phyloP scores from a whole-genome alignment of 2,113 vertebrate genomes.

The Pseudorasbora parva region DNA sequence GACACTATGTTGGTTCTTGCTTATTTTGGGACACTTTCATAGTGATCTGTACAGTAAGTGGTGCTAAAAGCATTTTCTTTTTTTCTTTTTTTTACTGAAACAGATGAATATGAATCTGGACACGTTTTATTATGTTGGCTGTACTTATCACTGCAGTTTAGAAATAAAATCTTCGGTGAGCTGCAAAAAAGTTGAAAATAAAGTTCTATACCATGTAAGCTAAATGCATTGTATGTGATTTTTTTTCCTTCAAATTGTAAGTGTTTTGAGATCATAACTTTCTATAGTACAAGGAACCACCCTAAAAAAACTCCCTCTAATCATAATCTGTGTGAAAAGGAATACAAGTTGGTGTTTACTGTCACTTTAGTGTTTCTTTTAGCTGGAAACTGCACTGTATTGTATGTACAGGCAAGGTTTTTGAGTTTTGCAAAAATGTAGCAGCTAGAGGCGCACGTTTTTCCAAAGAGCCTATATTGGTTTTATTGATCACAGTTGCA shows the following conservation, averaged over 20 bases:
- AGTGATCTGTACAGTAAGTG: neutral
- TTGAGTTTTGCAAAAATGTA: neutral
- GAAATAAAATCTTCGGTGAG: neutral
- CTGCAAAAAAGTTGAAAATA: neutral
- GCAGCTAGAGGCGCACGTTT: neutral
- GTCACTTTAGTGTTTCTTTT: neutral
- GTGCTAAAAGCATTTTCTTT: neutral
- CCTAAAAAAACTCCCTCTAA: neutral
- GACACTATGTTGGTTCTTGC: too few relatives aligned
- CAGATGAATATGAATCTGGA: neutral
- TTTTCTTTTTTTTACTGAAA: too few relatives aligned
- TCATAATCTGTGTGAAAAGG: neutral
- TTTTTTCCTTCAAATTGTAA: neutral
- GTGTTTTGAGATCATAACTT: neutral
- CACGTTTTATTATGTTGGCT: neutral
- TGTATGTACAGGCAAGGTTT: neutral
- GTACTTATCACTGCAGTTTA: neutral
- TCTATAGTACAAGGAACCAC: neutral
- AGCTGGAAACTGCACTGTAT: neutral
- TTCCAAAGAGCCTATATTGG: neutral
- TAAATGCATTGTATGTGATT: neutral
- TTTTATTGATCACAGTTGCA: constrained; percentile 3
- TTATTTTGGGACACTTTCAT: neutral
- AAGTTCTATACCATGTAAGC: neutral
- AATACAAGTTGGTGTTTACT: neutral